Base-by-base conservation (phyloP, 2,113 vertebrate genomes). In the Willisornis vidua region DNA sequence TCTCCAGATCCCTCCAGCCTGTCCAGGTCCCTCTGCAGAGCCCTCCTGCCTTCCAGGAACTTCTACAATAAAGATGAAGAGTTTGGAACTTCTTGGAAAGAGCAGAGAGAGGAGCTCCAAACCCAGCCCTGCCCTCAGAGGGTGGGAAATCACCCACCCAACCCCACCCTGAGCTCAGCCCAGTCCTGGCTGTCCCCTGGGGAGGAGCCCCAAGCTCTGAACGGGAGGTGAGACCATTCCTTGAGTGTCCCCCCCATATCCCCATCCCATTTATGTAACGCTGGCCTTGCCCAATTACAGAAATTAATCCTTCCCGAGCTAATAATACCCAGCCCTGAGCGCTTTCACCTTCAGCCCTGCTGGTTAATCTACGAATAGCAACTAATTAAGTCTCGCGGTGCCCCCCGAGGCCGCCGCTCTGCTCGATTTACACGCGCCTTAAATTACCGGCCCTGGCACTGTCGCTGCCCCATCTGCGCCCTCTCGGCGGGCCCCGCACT, bases 271-370 rank as follows among this genome's bases (percentile, higher is more conserved):
- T 79, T 41, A 68, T 52, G 37, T 31, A 17, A 57, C 3, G 46
- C 8, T 35, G 33, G 55, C 29, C 8, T 83, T 91, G 85, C 87
- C 74, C 94, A 52, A 8, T 70, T 61, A 87, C 14, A 77, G 68
- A 33, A 88, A 57, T 39, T 61, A 91, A 84, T 89, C 48, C 77
- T 73, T 18, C 24, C 46, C 72, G 14, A 91, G 80, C 51, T 94
- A 93, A 86, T 89, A 89, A 94, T 87, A 79, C 33, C 45, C 18
- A 51, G 62, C 39, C 37, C 37, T 92, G 62, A 67, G 45, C 31
- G 41, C 82, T 91, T 84, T 95, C 87, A 95, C 92, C 90, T 95
- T 95, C 94, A 94, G 71, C 75, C 75, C 67, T 23, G 39, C 61
- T 58, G 48, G 19, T 73, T 81, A 80, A 87, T 81, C 93, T 87